Evolutionary conservation across 1,140 invertebrate species (phyloP), one percentile per base, ranked within the genome.

Genomic region (Rhynchophorus ferrugineus): DNA sequence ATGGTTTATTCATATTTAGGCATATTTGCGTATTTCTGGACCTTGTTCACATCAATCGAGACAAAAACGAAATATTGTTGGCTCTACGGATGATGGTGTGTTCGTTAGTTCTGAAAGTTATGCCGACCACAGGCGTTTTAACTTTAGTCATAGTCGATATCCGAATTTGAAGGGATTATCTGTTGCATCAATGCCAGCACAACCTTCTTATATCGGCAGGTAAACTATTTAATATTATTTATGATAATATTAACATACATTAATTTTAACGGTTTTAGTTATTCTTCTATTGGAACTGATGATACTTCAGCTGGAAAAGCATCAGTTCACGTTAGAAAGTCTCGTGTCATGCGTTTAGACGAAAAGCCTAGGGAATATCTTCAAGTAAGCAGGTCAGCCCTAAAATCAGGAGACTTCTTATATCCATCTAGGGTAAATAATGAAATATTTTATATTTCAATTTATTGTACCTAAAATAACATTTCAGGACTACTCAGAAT

Each of bases 261-360:
- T n/a, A n/a, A n/a, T n/a, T n/a, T n/a, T n/a, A n/a, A n/a, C n/a
- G n/a, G 17, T 41, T 41, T 17, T 20, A 41, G 38, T 2, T 41
- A 14, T 41, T 1, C 17, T 17, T 19, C 8, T n/a, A n/a, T n/a
- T n/a, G n/a, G n/a, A n/a, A 5, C 11, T 13, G 5, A 37, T 5
- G 6, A 37, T 16, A 37, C 2, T 37, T n/a, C 1, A 13, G 14
- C 35, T 16, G 5, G 5, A 29, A 41, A 41, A 9, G 16, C 45
- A 0, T 16, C 34, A 19, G 34, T 48, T 7, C 7, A 37, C n/a
- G 17, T 38, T 9, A 48, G 45, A 14, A n/a, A 14, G 9, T 48
- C 45, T 3, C 16, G 44, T 16, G 44, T 46, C 3, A 46, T 46
- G 44, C 44, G 35, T 18, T 11, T 9, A 9, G 33, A 46, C n/a